Percentiles rank a stretch among this genome's conserved stretches.
Evolutionary conservation across 2,113 vertebrate genomes (phyloP).

Genomic region (Psilopsiagon aymara): DNA sequence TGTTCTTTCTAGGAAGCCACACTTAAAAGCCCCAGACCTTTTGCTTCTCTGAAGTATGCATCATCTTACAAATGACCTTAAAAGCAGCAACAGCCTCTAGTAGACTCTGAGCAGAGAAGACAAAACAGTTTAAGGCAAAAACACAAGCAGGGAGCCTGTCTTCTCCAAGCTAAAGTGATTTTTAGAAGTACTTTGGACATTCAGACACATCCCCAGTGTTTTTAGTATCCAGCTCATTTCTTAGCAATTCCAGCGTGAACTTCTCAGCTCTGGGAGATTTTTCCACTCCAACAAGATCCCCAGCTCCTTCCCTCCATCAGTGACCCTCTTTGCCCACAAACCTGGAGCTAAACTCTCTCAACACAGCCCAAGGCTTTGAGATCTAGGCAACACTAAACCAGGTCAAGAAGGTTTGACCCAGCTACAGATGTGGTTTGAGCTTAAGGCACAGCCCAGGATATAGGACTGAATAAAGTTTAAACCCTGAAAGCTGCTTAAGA

Average conservation of each 20-base stretch:
- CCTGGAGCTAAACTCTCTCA: neutral
- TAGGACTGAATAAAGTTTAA: neutral
- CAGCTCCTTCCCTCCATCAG: rapidly evolving
- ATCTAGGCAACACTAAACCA: neutral
- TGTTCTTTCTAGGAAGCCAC: neutral
- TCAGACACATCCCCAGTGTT: rapidly evolving
- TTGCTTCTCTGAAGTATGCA: neutral
- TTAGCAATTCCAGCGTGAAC: neutral
- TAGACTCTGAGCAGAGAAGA: neutral
- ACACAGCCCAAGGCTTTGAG: neutral
- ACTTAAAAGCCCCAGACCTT: neutral
- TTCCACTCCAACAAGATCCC: rapidly evolving
- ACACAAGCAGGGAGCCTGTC: rapidly evolving
- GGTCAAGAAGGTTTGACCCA: neutral
- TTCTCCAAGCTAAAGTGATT: neutral
- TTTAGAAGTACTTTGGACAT: neutral
- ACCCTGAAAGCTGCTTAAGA: slow-evolving; percentile 1
- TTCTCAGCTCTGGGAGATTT: neutral
- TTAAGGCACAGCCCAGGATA: neutral
- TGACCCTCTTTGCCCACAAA: rapidly evolving
- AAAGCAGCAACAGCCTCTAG: neutral
- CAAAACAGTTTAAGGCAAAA: neutral
- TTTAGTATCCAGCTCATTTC: no score
- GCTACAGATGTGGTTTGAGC: neutral
- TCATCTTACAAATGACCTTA: neutral